These are phyloP conservation scores for Dendrolimus houi DNA, from an alignment of 2,888 invertebrate species.

Conservation along the genomic window DNA sequence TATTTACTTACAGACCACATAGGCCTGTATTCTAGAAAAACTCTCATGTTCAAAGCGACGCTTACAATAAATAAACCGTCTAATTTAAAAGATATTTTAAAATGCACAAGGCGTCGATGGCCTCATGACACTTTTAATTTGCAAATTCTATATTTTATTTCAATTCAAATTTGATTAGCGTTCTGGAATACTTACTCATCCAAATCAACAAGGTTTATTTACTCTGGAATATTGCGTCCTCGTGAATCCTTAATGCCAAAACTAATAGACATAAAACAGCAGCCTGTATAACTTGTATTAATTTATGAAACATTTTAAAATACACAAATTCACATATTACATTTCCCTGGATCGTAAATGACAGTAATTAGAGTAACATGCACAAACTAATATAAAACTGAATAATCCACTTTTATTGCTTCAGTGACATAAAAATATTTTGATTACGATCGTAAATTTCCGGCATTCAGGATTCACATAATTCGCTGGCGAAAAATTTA, in stretches of 20 bases:
- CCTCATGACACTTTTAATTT: too few species aligned
- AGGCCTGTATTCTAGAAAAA: too few species aligned
- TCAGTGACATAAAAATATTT: slow-evolving; percentile 43
- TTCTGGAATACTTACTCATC: too few species aligned
- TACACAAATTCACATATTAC: slow-evolving; percentile 15
- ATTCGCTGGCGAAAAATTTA: slow-evolving; percentile 48
- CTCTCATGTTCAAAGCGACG: too few species aligned
- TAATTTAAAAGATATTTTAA: too few species aligned
- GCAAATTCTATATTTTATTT: too few species aligned
- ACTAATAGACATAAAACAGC: slow-evolving; percentile 4
- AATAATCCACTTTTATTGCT: slow-evolving; percentile 40
- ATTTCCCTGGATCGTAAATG: slow-evolving; percentile 32
- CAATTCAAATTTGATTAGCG: too few species aligned
- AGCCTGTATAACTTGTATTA: not conserved
- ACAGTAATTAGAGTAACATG: slow-evolving; percentile 40
- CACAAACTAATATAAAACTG: slow-evolving; percentile 34
- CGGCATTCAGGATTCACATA: slow-evolving; percentile 72
- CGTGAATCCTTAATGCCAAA: slow-evolving; percentile 70
- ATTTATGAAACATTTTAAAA: slow-evolving; percentile 4
- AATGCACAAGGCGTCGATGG: too few species aligned
- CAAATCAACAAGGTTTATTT: not conserved
- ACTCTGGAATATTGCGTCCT: slow-evolving; percentile 57
- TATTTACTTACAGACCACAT: too few species aligned
- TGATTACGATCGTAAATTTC: slow-evolving; percentile 38
- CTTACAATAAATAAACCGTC: too few species aligned